A percentile compares a stretch with the other conserved stretches of the same genome.
Conservation (phyloP, 2,888 invertebrate species). For the Myopa testacea region DNA sequence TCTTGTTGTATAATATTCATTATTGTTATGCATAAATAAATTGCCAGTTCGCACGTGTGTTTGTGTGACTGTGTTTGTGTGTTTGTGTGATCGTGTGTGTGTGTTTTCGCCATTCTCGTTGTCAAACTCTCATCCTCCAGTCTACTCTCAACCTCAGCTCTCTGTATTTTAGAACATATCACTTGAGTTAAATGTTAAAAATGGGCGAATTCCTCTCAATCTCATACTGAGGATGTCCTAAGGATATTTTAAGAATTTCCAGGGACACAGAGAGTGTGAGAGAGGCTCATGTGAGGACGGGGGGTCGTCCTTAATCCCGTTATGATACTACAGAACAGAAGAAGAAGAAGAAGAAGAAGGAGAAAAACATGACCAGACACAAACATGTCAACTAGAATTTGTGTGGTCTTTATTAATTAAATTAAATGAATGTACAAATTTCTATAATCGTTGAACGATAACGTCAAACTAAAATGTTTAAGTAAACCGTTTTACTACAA, state of each 20-base stretch:
- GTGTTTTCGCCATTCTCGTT: neutral
- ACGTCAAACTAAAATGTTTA: no score
- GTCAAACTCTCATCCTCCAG: neutral
- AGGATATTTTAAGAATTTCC: neutral
- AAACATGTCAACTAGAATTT: no score
- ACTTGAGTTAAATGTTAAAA: neutral
- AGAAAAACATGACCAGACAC: no score
- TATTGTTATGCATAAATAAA: constrained; percentile 67
- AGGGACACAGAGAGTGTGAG: neutral
- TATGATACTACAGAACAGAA: no score
- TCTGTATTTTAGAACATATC: neutral
- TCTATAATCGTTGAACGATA: no score
- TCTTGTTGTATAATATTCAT: constrained; percentile 65
- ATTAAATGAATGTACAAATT: no score
- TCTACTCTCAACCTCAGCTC: neutral
- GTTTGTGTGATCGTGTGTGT: constrained; percentile 28
- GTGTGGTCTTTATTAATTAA: no score
- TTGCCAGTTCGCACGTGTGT: constrained; percentile 44
- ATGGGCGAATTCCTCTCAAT: no score
- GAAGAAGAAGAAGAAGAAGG: no score
- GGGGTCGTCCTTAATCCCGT: neutral
- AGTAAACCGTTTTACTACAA: no score
- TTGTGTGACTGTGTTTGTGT: constrained; percentile 16
- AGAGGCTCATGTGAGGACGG: neutral
- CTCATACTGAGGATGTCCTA: neutral